Conservation (phyloP, 2,113 vertebrate genomes). For the Cololabis saira region DNA sequence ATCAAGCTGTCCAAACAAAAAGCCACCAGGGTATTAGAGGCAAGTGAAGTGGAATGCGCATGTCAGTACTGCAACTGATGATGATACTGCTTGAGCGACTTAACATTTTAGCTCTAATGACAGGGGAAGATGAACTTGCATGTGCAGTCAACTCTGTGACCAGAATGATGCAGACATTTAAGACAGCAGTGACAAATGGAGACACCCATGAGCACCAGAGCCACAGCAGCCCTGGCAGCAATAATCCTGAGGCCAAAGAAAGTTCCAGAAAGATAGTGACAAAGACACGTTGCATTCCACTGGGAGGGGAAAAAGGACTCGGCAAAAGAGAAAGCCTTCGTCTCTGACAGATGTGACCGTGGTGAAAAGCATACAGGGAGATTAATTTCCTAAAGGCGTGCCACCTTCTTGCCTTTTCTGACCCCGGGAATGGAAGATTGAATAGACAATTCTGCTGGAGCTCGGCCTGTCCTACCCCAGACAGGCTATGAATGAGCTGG, state of each 20-base stretch:
- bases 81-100: conserved; percentile 63
- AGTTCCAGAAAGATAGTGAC: conserved; percentile 30
- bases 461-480: conserved; percentile 42
- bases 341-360: conserved; percentile 49
- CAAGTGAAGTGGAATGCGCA: conserved; percentile 58
- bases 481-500: conserved; percentile 41
- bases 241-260: conserved; percentile 23
- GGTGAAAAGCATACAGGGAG: conserved; percentile 59
- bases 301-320: background rate
- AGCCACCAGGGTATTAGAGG: conserved; percentile 43
- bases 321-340: conserved; percentile 36
- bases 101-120: conserved; percentile 68
- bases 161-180: conserved; percentile 46
- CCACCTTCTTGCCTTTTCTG: conserved; percentile 55
- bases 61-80: conserved; percentile 68
- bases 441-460: conserved; percentile 66
- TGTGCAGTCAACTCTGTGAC: conserved; percentile 44
- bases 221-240: conserved; percentile 32
- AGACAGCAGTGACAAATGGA: conserved; percentile 57
- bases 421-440: conserved; percentile 55
- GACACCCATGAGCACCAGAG: conserved; percentile 29
- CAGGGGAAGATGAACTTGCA: conserved; percentile 59
- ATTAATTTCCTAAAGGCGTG: conserved; percentile 67
- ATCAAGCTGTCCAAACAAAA: conserved; percentile 71
- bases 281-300: conserved; percentile 18